Evolutionary conservation across 2,888 invertebrate genomes (phyloP).

Genomic region (Allacma fusca): DNA sequence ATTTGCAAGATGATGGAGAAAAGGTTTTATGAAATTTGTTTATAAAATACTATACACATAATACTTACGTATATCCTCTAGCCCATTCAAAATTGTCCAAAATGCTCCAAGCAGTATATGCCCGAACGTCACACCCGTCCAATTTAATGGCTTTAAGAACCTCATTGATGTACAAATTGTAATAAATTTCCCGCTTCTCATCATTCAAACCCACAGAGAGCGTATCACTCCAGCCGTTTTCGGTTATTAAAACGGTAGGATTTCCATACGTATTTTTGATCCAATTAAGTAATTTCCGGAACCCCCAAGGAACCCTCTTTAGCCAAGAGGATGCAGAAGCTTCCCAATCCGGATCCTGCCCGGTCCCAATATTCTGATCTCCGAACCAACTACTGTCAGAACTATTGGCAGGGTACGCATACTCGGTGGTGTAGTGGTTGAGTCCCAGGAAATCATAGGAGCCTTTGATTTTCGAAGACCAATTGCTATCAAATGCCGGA

Average conservation of each 20-base stretch:
- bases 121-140: constrained; percentile 63
- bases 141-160: constrained; percentile 62
- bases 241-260: constrained; percentile 70
- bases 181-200: constrained; percentile 29
- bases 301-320: constrained; percentile 71
- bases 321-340: constrained; percentile 18
- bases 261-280: constrained; percentile 70
- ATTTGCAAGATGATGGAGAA: too few species aligned
- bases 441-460: constrained; percentile 13
- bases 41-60: background rate
- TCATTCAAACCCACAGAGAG: constrained; percentile 60
- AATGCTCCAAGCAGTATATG: constrained; percentile 79
- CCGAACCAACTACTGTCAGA: constrained; percentile 2
- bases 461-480: constrained; percentile 30
- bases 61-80: constrained; percentile 74
- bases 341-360: constrained; percentile 39
- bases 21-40: background rate
- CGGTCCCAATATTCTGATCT: constrained; percentile 60
- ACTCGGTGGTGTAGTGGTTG: constrained; percentile 16
- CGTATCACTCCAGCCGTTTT: constrained; percentile 71
- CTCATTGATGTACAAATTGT: constrained; percentile 66
- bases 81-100: constrained; percentile 86
- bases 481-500: constrained; percentile 37
- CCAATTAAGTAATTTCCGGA: constrained; percentile 67
- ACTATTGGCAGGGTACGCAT: background rate